These are phyloP conservation scores for Drosophila jambulina DNA, from an alignment of 1,140 invertebrate genomes.

Conservation along the genomic window DNA sequence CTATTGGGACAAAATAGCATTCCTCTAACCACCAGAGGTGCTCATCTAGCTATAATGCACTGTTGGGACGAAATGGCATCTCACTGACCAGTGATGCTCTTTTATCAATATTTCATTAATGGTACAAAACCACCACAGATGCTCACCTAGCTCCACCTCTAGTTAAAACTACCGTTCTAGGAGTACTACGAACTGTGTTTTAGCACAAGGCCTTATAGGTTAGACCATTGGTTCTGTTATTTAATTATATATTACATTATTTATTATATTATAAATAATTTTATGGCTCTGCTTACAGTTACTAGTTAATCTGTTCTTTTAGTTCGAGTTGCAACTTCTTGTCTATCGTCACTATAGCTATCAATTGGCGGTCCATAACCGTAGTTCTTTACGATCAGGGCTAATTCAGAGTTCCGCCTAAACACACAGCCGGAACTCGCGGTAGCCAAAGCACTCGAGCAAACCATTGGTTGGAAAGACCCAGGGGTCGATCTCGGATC, in stretches of 20 bases:
- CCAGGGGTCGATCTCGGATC: conserved; percentile 30
- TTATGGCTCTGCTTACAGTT: background rate
- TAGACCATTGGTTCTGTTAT: background rate
- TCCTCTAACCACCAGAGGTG: too few relatives aligned
- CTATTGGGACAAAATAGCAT: too few relatives aligned
- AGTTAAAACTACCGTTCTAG: too few relatives aligned
- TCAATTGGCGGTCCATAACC: conserved; percentile 1
- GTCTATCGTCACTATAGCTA: background rate
- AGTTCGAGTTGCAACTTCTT: background rate
- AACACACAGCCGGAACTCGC: conserved; percentile 17
- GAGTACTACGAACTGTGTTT: background rate
- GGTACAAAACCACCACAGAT: too few relatives aligned
- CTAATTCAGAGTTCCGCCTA: conserved; percentile 31
- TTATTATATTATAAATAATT: background rate
- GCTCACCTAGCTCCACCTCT: too few relatives aligned
- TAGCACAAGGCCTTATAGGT: background rate
- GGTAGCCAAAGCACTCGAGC: conserved; percentile 32
- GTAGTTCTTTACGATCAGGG: conserved; percentile 19
- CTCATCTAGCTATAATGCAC: too few relatives aligned
- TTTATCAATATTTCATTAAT: too few relatives aligned
- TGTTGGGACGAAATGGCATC: too few relatives aligned
- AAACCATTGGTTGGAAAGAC: conserved; percentile 24
- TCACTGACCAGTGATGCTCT: too few relatives aligned
- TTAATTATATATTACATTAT: background rate
- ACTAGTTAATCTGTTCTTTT: background rate